Evolutionary conservation across 2,888 invertebrate species (phyloP), one percentile per base, ranked within the genome.

Genomic region (Punctoribates punctum): DNA sequence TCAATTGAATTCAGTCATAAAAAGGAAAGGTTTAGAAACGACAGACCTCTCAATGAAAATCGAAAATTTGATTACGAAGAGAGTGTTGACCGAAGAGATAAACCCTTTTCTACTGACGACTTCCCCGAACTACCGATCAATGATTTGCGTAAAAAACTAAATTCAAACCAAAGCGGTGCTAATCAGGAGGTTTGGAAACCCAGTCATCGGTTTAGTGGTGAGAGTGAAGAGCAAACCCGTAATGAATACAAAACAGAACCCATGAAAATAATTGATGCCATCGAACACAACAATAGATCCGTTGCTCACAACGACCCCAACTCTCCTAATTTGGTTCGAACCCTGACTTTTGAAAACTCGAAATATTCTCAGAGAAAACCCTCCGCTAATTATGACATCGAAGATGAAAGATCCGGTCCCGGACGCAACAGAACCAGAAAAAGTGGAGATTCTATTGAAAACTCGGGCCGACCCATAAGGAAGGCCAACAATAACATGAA

Each of bases 261-360:
- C 11, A 74, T 73, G 67, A 77, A 74, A 51, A 48, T 42, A 46
- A 48, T 46, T n/a, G 67, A 77, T 27, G 34, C 51, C 11, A 57
- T 74, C 1, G 70, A 48, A 34, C 70, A 75, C 54, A 75, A 51
- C 48, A 54, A 73, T 2, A n/a, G 73, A 70, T 1, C 34, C 15
- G 15, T n/a, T 0, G 20, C 42, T 38, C 34, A 42, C 8, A 46
- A 54, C 15, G 70, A 20, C 2, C 27, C 25, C 51, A 70, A 75
- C 34, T 34, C 67, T 34, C 42, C 27, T 20, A 65, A n/a, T 27
- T 51, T 74, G 0, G 77, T 80, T 13, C 65, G 77, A 29, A 79
- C 79, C 67, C 75, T 76, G 23, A 78, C 78, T n/a, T 79, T 79
- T 76, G 80, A 80, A 74, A 80, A 80, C 38, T 79, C 79, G 13